These are phyloP conservation scores for Drosophila varians DNA, from an alignment of 1,140 invertebrate genomes.

Conservation along the genomic window DNA sequence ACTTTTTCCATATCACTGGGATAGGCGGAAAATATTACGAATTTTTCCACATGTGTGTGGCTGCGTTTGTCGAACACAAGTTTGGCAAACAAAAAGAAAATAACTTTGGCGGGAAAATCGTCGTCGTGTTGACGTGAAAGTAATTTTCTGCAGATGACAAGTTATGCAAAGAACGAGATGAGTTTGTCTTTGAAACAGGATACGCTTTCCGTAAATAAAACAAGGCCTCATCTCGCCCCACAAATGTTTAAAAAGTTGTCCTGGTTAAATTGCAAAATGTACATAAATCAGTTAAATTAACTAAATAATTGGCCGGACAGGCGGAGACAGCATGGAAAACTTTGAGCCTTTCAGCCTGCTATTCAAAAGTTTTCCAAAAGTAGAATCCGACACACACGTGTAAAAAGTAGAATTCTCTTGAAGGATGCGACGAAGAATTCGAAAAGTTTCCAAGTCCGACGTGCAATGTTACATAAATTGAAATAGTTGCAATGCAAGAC, in stretches of 20 bases:
- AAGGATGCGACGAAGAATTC: conserved; percentile 24
- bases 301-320: conserved; percentile 37
- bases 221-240: background rate
- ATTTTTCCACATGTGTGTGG: conserved; percentile 18
- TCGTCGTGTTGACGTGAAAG: conserved; percentile 35
- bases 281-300: conserved; percentile 38
- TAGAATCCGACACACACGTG: conserved; percentile 4
- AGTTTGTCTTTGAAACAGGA: conserved; percentile 34
- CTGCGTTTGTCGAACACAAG: conserved; percentile 15
- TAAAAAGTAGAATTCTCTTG: background rate
- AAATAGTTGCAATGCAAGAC: conserved; percentile 69
- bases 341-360: conserved; percentile 11
- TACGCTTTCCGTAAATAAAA: conserved; percentile 1
- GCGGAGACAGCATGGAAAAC: conserved; percentile 12
- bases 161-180: conserved; percentile 55
- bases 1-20: conserved; percentile 5
- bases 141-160: conserved; percentile 71
- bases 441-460: conserved; percentile 38
- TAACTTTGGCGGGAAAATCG: conserved; percentile 17
- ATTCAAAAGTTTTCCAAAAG: conserved; percentile 15
- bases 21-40: conserved; percentile 32
- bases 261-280: conserved; percentile 10
- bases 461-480: conserved; percentile 68
- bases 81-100: conserved; percentile 37
- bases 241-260: background rate